Evolutionary conservation across 1,140 invertebrate genomes (phyloP).

Genomic region (Papilio xuthus): DNA sequence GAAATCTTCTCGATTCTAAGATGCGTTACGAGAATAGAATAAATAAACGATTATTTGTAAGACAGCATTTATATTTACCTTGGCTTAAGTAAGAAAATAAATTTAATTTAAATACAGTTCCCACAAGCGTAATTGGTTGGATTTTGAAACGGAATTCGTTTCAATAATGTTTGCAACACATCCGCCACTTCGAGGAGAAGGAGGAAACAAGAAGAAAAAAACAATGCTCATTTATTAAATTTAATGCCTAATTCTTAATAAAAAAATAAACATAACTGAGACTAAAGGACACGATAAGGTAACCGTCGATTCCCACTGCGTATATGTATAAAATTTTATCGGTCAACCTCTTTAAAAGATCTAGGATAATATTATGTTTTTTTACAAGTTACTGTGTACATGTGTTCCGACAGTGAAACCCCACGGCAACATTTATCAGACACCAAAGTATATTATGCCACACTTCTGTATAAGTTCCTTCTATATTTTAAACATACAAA

Average conservation of each 20-base stretch:
- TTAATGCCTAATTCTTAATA: neutral
- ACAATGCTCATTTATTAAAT: neutral
- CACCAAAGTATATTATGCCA: neutral
- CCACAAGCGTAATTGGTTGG: neutral
- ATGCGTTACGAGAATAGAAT: neutral
- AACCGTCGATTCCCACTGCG: neutral
- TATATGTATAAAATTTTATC: too few relatives aligned
- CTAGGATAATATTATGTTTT: too few relatives aligned
- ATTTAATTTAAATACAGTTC: constrained; percentile 11
- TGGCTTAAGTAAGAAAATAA: neutral
- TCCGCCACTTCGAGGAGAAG: neutral
- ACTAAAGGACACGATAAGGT: neutral
- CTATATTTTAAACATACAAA: neutral
- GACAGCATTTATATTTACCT: neutral
- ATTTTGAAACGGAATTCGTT: constrained; percentile 15
- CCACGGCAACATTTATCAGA: too few relatives aligned
- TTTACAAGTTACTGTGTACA: too few relatives aligned
- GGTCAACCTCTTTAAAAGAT: too few relatives aligned
- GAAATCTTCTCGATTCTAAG: neutral
- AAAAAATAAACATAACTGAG: neutral
- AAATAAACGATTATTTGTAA: neutral
- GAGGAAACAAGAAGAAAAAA: neutral
- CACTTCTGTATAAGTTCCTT: neutral
- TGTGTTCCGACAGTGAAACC: too few relatives aligned
- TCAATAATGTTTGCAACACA: constrained; percentile 18